phyloP scores from a whole-genome alignment of 2,888 invertebrate genomes.

The Tenthredo scrophulariae region DNA sequence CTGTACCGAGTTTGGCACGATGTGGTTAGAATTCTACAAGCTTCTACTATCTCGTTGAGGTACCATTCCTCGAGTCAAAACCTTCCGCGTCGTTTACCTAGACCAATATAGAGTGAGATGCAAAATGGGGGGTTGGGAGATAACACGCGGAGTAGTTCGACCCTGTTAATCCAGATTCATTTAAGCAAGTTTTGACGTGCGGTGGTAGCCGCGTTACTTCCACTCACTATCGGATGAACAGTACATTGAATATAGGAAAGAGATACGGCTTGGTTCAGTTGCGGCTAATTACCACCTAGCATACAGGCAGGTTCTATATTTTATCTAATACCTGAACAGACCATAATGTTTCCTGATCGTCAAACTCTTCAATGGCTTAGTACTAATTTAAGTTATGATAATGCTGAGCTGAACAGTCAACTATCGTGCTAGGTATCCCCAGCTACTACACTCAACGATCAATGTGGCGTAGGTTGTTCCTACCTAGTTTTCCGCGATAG shows the following conservation, averaged over 20 bases:
- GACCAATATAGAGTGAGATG: slow-evolving; percentile 20
- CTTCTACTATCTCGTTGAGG: neutral
- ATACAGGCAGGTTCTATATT: neutral
- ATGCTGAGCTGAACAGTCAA: neutral
- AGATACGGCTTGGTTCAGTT: neutral
- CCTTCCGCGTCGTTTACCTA: slow-evolving; percentile 25
- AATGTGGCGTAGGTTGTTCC: slow-evolving; percentile 30
- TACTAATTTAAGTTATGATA: slow-evolving; percentile 8
- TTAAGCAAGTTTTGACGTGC: slow-evolving; percentile 33
- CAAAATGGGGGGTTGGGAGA: neutral
- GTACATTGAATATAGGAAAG: neutral
- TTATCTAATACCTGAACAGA: neutral
- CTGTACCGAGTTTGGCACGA: slow-evolving; percentile 66
- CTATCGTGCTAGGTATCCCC: neutral
- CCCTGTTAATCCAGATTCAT: slow-evolving; percentile 41
- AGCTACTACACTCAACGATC: slow-evolving; percentile 4
- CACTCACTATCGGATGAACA: slow-evolving; percentile 5
- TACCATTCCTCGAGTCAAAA: slow-evolving; percentile 31
- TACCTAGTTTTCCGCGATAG: slow-evolving; percentile 8
- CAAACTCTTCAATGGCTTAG: neutral
- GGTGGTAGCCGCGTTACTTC: slow-evolving; percentile 13
- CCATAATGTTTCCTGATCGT: neutral
- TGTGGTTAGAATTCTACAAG: slow-evolving; percentile 69
- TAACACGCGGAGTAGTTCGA: neutral
- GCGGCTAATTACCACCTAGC: neutral